phyloP scores from a whole-genome alignment of 1,140 invertebrate species.

The Ctenoplectra terminalis region DNA sequence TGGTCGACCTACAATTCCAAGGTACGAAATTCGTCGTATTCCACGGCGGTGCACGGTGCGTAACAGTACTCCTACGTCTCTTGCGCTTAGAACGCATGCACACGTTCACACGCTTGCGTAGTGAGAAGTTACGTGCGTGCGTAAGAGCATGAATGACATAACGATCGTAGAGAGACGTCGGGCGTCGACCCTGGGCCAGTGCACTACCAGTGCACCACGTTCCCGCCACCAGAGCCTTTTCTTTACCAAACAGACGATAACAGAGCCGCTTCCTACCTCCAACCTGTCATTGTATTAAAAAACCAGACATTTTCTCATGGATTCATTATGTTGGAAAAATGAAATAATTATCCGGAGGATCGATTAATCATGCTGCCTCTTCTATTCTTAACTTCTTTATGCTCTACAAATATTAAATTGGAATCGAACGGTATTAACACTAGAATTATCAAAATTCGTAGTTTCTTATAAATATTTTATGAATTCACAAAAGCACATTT shows the following conservation, averaged over 20 bases:
- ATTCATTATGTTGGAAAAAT: neutral
- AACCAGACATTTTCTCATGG: neutral
- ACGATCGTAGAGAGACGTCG: conserved; percentile 70
- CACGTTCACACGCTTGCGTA: conserved; percentile 62
- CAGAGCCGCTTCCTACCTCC: conserved; percentile 11
- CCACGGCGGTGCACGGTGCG: conserved; percentile 39
- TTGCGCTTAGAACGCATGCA: conserved; percentile 63
- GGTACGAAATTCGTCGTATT: conserved; percentile 56
- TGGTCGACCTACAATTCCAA: conserved; percentile 33
- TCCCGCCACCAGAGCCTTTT: conserved; percentile 30
- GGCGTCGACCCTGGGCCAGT: conserved; percentile 75
- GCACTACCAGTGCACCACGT: conserved; percentile 43
- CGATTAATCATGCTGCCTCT: neutral
- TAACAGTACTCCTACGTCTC: conserved; percentile 79
- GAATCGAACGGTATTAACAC: too few species aligned
- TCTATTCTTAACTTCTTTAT: neutral
- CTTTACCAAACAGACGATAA: conserved; percentile 18
- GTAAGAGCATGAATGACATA: conserved; percentile 81
- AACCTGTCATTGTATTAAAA: conserved; percentile 5
- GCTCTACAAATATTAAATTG: too few species aligned
- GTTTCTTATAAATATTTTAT: too few species aligned
- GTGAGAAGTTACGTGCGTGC: conserved; percentile 65
- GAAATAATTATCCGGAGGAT: neutral
- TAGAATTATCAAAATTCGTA: too few species aligned
- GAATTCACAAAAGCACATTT: too few species aligned